Conservation (phyloP, 2,888 invertebrate species). For the Euspilapteryx auroguttella region DNA sequence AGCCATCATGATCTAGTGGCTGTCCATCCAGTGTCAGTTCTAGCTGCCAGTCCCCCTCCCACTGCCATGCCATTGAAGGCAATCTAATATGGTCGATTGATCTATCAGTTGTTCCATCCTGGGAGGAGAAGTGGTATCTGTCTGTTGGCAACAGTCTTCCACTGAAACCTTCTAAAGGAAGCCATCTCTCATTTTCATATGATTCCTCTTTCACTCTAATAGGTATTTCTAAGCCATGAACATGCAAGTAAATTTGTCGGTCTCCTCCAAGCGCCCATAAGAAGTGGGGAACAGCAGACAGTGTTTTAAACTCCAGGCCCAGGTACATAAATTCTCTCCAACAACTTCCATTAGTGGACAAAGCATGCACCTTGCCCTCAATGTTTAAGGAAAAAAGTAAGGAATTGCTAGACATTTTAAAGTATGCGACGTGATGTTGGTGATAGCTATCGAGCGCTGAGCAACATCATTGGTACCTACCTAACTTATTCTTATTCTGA, state of each 20-base stretch:
- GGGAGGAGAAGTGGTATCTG: constrained; percentile 81
- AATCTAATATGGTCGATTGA: constrained; percentile 80
- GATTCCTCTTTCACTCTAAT: constrained; percentile 88
- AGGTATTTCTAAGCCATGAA: constrained; percentile 86
- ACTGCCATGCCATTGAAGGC: constrained; percentile 95
- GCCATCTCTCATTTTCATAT: constrained; percentile 94
- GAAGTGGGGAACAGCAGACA: constrained; percentile 82
- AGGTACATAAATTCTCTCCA: constrained; percentile 87
- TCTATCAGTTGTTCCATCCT: constrained; percentile 78
- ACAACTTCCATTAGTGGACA: constrained; percentile 78
- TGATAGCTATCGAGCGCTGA: no score
- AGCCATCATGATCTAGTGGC: constrained; percentile 87
- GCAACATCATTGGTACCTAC: no score
- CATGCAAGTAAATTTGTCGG: constrained; percentile 89
- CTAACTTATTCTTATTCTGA: no score
- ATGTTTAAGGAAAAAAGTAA: constrained; percentile 83
- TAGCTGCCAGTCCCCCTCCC: constrained; percentile 93
- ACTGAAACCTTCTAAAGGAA: constrained; percentile 87
- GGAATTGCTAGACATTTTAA: constrained; percentile 64
- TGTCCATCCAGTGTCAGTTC: constrained; percentile 85
- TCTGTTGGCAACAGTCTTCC: constrained; percentile 85
- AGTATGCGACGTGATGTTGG: no score
- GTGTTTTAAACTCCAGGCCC: constrained; percentile 86
- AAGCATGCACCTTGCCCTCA: constrained; percentile 84
- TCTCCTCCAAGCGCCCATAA: constrained; percentile 94